A percentile compares a stretch with the other conserved stretches of the same genome.
Evolutionary conservation across 2,113 vertebrate genomes (phyloP).

Genomic region (Crotophaga sulcirostris): DNA sequence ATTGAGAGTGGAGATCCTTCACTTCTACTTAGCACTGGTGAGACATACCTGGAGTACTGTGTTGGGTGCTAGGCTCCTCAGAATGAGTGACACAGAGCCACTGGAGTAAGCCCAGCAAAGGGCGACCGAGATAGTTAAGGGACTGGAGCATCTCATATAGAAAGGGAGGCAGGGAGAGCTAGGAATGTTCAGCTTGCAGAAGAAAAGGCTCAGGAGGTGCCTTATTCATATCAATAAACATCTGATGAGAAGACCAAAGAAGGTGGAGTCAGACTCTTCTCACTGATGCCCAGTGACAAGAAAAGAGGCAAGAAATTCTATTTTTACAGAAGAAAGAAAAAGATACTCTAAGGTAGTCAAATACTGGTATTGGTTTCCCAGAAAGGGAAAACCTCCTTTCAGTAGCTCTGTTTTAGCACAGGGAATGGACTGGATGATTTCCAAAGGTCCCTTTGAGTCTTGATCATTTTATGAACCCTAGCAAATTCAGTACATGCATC

Average conservation of each 20-base stretch:
- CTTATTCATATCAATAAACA: neutral
- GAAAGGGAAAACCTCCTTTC: neutral
- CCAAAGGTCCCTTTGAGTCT: neutral
- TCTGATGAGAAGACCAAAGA: neutral
- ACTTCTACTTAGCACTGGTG: neutral
- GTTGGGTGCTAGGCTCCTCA: neutral
- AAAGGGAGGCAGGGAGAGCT: neutral
- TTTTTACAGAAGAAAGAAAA: neutral
- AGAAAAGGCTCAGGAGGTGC: neutral
- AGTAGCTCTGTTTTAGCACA: neutral
- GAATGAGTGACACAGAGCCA: no score
- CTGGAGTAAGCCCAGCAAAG: neutral
- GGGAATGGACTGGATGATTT: neutral
- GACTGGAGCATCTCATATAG: neutral
- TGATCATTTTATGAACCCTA: neutral
- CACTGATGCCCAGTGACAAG: neutral
- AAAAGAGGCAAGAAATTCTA: neutral
- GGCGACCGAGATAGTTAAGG: neutral
- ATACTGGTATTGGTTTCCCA: neutral
- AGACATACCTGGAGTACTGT: neutral
- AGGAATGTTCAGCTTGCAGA: neutral
- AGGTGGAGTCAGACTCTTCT: neutral
- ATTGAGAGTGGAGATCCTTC: rapidly evolving
- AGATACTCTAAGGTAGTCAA: neutral
- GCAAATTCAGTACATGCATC: neutral